These are phyloP conservation scores for Apamea anceps DNA, from an alignment of 2,888 invertebrate species.

Conservation along the genomic window DNA sequence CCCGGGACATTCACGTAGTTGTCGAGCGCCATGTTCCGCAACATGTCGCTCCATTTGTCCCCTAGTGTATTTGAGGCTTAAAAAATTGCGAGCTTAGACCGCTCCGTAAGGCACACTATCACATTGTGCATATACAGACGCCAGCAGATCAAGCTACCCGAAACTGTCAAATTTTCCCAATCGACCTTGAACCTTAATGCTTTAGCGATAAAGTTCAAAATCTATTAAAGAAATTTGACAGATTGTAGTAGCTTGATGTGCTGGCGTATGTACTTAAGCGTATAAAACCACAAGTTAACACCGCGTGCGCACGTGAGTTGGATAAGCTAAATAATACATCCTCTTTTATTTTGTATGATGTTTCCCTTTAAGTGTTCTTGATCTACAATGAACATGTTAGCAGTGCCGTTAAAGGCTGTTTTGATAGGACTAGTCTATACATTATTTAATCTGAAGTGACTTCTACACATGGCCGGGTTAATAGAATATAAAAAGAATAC, in stretches of 20 bases:
- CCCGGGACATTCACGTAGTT: no score
- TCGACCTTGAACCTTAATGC: no score
- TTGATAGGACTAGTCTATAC: neutral
- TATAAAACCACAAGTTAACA: neutral
- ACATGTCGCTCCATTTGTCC: no score
- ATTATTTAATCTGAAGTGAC: neutral
- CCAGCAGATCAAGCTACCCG: no score
- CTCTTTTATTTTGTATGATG: neutral
- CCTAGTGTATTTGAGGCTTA: no score
- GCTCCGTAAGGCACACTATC: neutral
- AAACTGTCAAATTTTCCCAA: no score
- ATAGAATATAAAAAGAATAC: neutral
- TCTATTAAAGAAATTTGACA: no score
- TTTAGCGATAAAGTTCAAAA: no score
- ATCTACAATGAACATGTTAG: neutral
- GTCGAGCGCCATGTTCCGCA: no score
- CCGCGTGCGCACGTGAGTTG: neutral
- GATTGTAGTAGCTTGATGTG: no score
- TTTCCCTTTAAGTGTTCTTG: neutral
- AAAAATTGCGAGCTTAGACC: neutral
- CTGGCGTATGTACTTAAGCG: neutral
- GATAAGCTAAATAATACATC: neutral
- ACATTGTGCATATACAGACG: neutral
- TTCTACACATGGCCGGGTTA: neutral
- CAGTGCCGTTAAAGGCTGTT: neutral